These are phyloP conservation scores for Neoarius graeffei DNA, from an alignment of 2,113 vertebrate species.

Conservation along the genomic window DNA sequence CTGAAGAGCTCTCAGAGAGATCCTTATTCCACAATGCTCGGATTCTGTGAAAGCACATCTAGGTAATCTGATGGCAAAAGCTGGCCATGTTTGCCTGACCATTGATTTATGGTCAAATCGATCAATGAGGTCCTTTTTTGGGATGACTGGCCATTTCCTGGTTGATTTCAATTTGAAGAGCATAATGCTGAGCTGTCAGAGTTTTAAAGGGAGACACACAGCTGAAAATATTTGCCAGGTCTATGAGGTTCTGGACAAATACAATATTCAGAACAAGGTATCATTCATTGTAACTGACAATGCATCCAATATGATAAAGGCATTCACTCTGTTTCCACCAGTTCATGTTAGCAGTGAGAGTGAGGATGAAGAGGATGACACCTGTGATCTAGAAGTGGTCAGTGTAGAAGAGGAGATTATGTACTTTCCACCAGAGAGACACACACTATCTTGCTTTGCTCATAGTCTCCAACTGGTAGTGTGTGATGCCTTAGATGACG, in stretches of 20 bases:
- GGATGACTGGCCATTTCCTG: slow-evolving; percentile 20
- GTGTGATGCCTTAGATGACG: slow-evolving; percentile 3
- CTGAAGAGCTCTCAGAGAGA: no score
- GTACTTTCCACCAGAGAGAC: slow-evolving; percentile 22
- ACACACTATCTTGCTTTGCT: slow-evolving; percentile 3
- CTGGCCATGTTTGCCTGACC: no score
- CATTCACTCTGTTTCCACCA: no score
- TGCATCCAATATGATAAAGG: no score
- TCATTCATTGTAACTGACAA: no score
- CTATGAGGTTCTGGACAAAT: no score
- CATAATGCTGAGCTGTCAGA: neutral
- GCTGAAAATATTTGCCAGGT: neutral
- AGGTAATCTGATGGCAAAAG: no score
- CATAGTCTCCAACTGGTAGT: neutral
- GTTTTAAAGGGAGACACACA: neutral
- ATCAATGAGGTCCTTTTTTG: slow-evolving; percentile 13
- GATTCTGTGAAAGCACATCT: no score
- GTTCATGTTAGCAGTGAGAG: no score
- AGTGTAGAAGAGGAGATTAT: slow-evolving; percentile 20
- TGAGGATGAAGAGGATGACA: slow-evolving; percentile 1
- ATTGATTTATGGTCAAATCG: neutral
- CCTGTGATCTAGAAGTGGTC: neutral
- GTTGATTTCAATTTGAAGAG: slow-evolving; percentile 4
- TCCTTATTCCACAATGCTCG: no score
- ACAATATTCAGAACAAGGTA: no score